phyloP scores from a whole-genome alignment of 1,140 invertebrate genomes.

The Listronotus bonariensis region DNA sequence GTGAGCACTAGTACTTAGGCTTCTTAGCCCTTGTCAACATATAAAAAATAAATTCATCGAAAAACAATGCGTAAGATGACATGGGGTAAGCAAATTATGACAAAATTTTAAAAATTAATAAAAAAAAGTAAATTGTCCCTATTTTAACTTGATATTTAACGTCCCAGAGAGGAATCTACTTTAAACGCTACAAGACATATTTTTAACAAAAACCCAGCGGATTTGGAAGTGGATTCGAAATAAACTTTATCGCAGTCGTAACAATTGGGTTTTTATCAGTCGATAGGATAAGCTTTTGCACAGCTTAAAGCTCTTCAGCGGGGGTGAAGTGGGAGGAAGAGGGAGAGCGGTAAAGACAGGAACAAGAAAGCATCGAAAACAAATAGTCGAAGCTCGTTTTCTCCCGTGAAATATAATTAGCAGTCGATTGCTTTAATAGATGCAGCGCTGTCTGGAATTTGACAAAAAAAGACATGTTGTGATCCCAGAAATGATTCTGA shows the following conservation, averaged over 20 bases:
- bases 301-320: conserved; percentile 30
- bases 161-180: conserved; percentile 20
- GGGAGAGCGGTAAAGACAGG: conserved; percentile 7
- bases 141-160: background rate
- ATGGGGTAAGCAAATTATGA: no score
- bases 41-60: no score
- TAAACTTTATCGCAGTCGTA: conserved; percentile 38
- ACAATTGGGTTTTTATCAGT: conserved; percentile 41
- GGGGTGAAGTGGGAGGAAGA: background rate
- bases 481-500: no score
- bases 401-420: no score
- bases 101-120: no score
- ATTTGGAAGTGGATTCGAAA: conserved; percentile 37
- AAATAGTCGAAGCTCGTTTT: conserved; percentile 11
- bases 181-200: conserved; percentile 37
- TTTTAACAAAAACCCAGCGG: conserved; percentile 28
- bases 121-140: no score
- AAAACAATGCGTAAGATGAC: no score
- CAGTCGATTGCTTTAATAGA: no score
- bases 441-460: no score
- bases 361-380: conserved; percentile 27
- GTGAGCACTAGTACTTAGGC: no score
- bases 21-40: no score
- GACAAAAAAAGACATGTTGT: no score
- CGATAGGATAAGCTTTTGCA: conserved; percentile 37